phyloP scores from a whole-genome alignment of 2,113 vertebrate species.

The Spea multiplicata region DNA sequence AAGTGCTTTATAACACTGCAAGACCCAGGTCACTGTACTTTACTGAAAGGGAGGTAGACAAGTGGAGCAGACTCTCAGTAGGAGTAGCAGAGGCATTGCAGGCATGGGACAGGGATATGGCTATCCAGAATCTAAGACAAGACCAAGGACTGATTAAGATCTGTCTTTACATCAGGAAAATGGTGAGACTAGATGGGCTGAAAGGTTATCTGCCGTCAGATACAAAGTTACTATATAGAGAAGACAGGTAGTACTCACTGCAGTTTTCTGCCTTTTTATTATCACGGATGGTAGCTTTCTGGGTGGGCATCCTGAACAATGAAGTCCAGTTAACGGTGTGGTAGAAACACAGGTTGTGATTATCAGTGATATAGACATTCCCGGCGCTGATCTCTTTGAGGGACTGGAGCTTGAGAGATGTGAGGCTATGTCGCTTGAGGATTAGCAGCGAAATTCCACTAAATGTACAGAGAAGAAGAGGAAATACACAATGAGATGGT shows the following conservation, averaged over 20 bases:
- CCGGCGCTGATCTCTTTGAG: constrained; percentile 94
- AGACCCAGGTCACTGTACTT: too few relatives aligned
- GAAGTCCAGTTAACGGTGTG: constrained; percentile 94
- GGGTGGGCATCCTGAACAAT: constrained; percentile 82
- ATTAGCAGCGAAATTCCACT: constrained; percentile 96
- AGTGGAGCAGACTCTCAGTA: too few relatives aligned
- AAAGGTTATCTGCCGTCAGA: too few relatives aligned
- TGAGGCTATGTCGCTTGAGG: constrained; percentile 91
- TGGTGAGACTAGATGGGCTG: too few relatives aligned
- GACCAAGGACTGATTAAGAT: too few relatives aligned
- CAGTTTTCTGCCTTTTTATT: constrained; percentile 87
- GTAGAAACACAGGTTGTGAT: constrained; percentile 92
- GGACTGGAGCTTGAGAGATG: constrained; percentile 91
- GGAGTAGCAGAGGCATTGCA: too few relatives aligned
- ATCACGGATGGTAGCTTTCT: constrained; percentile 85
- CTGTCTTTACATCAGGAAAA: too few relatives aligned
- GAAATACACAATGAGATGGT: neutral
- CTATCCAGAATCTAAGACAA: too few relatives aligned
- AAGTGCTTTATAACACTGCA: too few relatives aligned
- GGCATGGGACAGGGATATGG: too few relatives aligned
- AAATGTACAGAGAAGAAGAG: constrained; percentile 9
- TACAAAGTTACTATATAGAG: too few relatives aligned
- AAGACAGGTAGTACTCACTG: constrained; percentile 74
- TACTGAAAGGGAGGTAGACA: too few relatives aligned
- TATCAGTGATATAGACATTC: constrained; percentile 94